These are phyloP conservation scores for Dufourea novaeangliae DNA, from an alignment of 1,140 invertebrate genomes.

Conservation along the genomic window DNA sequence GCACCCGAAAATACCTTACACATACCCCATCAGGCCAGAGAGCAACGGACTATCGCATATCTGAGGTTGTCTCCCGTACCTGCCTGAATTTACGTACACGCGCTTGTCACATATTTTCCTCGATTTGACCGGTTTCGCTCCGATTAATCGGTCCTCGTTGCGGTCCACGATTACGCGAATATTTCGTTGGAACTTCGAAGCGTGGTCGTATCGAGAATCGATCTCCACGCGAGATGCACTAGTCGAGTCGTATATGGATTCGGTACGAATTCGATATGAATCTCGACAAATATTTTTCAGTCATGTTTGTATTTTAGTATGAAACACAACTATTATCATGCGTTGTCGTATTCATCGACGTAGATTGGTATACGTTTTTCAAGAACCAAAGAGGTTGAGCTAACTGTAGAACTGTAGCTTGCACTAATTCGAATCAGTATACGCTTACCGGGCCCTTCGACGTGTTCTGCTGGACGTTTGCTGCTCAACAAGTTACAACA, in stretches of 20 bases:
- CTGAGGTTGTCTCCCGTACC: constrained; percentile 56
- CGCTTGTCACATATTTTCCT: constrained; percentile 57
- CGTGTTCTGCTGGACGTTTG: constrained; percentile 20
- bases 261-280: not conserved
- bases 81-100: constrained; percentile 40
- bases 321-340: not conserved
- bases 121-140: constrained; percentile 44
- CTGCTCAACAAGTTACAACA: constrained; percentile 42
- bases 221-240: not conserved
- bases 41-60: constrained; percentile 57
- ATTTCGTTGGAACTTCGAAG: constrained; percentile 6
- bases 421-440: constrained; percentile 36
- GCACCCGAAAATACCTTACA: constrained; percentile 63
- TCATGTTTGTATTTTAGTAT: not conserved
- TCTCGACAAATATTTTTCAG: not conserved
- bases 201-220: constrained; percentile 34
- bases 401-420: not conserved
- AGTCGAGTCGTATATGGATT: not conserved
- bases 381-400: not conserved
- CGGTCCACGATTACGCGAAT: constrained; percentile 8
- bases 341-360: not conserved
- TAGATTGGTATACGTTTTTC: not conserved
- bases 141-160: constrained; percentile 26
- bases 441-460: not conserved
- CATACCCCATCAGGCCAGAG: constrained; percentile 51